Percentiles rank a stretch among this genome's conserved stretches.
Evolutionary conservation across 2,888 invertebrate genomes (phyloP).

Genomic region (Pachliopta kotzebuea): DNA sequence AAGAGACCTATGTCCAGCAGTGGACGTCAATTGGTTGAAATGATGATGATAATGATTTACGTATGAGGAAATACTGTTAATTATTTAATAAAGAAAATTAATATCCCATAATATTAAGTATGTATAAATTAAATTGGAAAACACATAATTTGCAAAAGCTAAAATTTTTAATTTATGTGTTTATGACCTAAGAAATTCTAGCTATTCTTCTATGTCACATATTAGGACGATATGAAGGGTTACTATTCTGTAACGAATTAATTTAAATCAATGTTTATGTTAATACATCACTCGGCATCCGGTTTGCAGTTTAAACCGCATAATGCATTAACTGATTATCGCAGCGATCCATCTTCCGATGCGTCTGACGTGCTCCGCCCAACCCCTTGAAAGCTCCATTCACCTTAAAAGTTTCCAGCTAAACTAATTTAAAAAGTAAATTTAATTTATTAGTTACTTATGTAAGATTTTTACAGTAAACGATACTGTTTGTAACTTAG

Average conservation of each 20-base stretch:
- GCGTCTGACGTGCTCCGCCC: constrained; percentile 59
- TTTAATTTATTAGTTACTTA: neutral
- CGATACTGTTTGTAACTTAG: neutral
- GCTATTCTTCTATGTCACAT: neutral
- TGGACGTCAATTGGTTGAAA: no score
- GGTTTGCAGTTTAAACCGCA: constrained; percentile 63
- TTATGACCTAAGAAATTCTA: no score
- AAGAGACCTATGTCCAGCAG: no score
- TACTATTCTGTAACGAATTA: constrained; percentile 33
- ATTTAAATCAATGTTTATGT: constrained; percentile 64
- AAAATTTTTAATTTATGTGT: no score
- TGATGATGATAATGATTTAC: no score
- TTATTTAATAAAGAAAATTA: no score
- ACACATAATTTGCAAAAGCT: no score
- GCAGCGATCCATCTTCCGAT: constrained; percentile 68
- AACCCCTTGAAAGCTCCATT: constrained; percentile 46
- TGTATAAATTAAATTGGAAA: no score
- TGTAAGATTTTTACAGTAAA: neutral
- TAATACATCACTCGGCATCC: constrained; percentile 44
- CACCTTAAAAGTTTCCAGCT: constrained; percentile 28
- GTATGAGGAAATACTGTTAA: no score
- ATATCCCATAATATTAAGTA: no score
- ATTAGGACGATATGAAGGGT: neutral
- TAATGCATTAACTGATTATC: constrained; percentile 77
- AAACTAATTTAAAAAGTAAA: constrained; percentile 7